phyloP scores from a whole-genome alignment of 2,113 vertebrate species.

The Apus apus region DNA sequence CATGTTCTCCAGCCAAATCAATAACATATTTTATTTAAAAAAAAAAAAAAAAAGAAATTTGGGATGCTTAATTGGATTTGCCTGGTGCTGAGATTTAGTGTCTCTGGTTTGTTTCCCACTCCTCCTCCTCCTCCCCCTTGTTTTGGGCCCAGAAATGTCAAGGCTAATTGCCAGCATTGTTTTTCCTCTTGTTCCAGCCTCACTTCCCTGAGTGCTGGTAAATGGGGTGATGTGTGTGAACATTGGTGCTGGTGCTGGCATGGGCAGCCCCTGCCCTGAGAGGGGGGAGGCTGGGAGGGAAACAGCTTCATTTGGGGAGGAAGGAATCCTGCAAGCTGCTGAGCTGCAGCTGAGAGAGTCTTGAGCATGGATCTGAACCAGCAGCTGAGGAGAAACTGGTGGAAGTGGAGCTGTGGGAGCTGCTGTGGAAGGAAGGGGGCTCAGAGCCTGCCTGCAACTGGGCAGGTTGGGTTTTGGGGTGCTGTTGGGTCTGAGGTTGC shows the following conservation, averaged over 20 bases:
- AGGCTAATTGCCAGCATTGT: background rate
- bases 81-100: background rate
- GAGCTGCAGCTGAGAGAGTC: background rate
- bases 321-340: background rate
- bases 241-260: fast-evolving
- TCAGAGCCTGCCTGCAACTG: background rate
- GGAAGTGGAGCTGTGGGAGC: background rate
- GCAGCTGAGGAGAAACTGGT: too few species aligned
- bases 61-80: background rate
- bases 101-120: background rate
- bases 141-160: background rate
- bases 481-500: background rate
- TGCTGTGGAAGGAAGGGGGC: fast-evolving
- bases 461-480: background rate
- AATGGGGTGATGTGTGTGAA: fast-evolving
- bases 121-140: background rate
- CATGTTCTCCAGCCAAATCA: background rate
- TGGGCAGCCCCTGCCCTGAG: background rate
- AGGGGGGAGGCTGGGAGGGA: too few species aligned
- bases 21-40: too few species aligned
- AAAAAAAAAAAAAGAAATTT: background rate
- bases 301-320: background rate
- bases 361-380: fast-evolving
- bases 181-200: background rate
- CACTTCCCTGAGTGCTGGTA: background rate